A percentile compares a stretch with the other conserved stretches of the same genome.
These are phyloP conservation scores for Agelas oroides DNA, from an alignment of 37 sponge, comb jelly and placozoan genomes.

Conservation along the genomic window DNA sequence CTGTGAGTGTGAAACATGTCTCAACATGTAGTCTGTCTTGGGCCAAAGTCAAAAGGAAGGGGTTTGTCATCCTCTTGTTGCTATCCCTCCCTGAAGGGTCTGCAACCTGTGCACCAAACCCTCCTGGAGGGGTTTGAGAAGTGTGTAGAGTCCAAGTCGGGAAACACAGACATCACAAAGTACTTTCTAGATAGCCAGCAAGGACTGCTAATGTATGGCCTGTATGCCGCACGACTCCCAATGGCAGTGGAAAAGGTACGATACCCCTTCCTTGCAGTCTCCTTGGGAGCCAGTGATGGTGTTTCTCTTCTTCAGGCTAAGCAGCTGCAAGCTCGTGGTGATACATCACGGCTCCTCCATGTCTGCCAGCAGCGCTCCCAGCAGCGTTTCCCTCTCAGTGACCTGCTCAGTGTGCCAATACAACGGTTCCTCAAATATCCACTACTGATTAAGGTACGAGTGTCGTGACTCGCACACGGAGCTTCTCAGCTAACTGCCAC, in stretches of 20 bases:
- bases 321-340: slow-evolving; percentile 45
- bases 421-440: slow-evolving; percentile 90
- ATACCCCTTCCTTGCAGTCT: neutral
- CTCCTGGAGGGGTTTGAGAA: slow-evolving; percentile 57
- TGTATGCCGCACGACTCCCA: slow-evolving; percentile 59
- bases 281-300: neutral
- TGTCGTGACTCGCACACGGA: no score
- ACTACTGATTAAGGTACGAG: slow-evolving; percentile 62
- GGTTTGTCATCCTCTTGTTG: no score
- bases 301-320: slow-evolving; percentile 46
- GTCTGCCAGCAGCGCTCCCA: slow-evolving; percentile 30
- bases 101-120: slow-evolving; percentile 33
- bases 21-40: no score
- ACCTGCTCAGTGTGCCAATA: slow-evolving; percentile 87
- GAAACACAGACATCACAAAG: slow-evolving; percentile 23
- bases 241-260: slow-evolving; percentile 62
- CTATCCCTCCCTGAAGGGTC: slow-evolving; percentile 6
- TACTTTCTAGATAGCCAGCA: slow-evolving; percentile 55
- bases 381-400: slow-evolving; percentile 81
- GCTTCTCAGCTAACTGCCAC: neutral
- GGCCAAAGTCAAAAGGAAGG: no score
- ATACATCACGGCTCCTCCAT: slow-evolving; percentile 40
- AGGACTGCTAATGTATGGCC: slow-evolving; percentile 65
- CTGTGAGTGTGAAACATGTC: no score
- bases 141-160: slow-evolving; percentile 32